Evolutionary conservation across 2,888 invertebrate genomes (phyloP), one percentile per base, ranked within the genome.

Genomic region (Metallyticus violacea): DNA sequence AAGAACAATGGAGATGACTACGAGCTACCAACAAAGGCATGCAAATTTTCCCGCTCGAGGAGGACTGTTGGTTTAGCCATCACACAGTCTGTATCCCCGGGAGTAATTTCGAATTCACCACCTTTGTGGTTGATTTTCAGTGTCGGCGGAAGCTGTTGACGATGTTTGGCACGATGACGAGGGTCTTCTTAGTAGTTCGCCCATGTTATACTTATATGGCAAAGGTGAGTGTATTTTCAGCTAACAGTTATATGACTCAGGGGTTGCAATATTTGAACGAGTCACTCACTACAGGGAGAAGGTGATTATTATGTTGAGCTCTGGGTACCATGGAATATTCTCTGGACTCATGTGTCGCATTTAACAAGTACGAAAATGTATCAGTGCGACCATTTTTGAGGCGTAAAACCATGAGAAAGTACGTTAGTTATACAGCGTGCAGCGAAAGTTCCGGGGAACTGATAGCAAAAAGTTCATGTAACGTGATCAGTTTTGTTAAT

Each of bases 91-190:
- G 40, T 78, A 79, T 82, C 80, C 87, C 86, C 87, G 5, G n/a
- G 87, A 85, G 87, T 87, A 82, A 87, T 87, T 84, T 79, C 26
- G 77, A 62, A 87, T 87, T 82, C 87, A 87, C 79, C 85, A 86
- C 87, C 87, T 87, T 87, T 87, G 87, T 87, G 85, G 86, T 84
- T 83, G 83, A 83, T 83, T 83, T 83, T n/a, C 26, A 15, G 62
- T 81, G 62, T 7, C 81, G 40, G 26, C n/a, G n/a, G n/a, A n/a
- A n/a, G 26, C 79, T 27, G 79, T 62, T 62, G 40, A 62, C 40
- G 40, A 62, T 62, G 40, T 62, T 62, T 62, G 40, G 40, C 40
- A 62, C 40, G 40, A 62, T 62, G 40, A 62, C 40, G 40, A 62
- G 40, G 40, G 40, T 62, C 40, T 62, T 62, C 40, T 62, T 62